Conservation (phyloP, 2,113 vertebrate species). For the Hassar affinis region DNA sequence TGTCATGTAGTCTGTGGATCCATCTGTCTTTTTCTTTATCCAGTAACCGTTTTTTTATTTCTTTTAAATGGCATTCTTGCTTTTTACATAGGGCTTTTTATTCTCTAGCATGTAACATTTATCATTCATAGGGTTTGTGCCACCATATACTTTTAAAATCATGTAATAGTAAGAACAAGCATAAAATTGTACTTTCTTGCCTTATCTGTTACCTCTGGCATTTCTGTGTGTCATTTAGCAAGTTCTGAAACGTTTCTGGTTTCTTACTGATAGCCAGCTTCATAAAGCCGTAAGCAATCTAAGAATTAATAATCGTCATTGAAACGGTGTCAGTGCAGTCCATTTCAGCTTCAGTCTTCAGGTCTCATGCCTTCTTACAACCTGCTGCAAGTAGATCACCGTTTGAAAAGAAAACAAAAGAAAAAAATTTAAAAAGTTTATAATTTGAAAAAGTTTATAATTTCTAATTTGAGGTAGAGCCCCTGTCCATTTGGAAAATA, state of each 20-base stretch:
- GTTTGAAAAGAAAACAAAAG: not conserved
- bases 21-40: not conserved
- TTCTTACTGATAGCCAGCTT: constrained; percentile 16
- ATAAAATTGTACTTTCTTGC: not conserved
- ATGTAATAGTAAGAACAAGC: not conserved
- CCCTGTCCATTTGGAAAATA: not conserved
- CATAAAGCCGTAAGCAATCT: constrained; percentile 16
- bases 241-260: not conserved
- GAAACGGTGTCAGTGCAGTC: constrained; percentile 18
- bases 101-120: not conserved
- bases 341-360: not conserved
- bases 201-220: constrained; percentile 13
- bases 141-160: not conserved
- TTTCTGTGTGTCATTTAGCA: constrained; percentile 8
- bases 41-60: not conserved
- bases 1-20: constrained; percentile 11
- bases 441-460: not conserved
- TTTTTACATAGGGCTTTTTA: not conserved
- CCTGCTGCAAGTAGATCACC: not conserved
- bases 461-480: not conserved
- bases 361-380: not conserved
- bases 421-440: no score
- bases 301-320: constrained; percentile 26
- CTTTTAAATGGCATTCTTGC: not conserved
- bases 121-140: not conserved